phyloP scores from a whole-genome alignment of 2,888 invertebrate species.

The Phalangium opilio region DNA sequence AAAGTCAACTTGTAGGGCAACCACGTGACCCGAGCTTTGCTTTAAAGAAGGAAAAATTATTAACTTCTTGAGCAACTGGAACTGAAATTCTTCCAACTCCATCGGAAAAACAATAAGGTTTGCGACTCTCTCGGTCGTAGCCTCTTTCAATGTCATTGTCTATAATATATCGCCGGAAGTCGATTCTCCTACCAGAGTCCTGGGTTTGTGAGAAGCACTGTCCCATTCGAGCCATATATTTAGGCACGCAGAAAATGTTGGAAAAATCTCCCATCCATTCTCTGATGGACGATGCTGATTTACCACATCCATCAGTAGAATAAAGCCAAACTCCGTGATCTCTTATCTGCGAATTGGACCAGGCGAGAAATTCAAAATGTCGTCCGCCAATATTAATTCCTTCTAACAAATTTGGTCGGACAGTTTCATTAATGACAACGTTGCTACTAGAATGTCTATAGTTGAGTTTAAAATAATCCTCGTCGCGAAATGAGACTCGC shows the following conservation, averaged over 20 bases:
- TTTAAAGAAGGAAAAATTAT: too few species aligned
- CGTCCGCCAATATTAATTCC: slow-evolving; percentile 14
- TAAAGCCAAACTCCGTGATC: slow-evolving; percentile 22
- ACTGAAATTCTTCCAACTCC: slow-evolving; percentile 19
- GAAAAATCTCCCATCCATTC: slow-evolving; percentile 20
- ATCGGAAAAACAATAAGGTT: slow-evolving; percentile 18
- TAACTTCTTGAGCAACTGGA: too few species aligned
- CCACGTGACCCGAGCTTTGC: too few species aligned
- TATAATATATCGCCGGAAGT: too few species aligned
- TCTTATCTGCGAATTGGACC: slow-evolving; percentile 21
- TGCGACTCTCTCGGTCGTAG: too few species aligned
- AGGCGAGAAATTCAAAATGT: slow-evolving; percentile 19
- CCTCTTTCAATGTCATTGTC: too few species aligned
- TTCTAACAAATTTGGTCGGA: slow-evolving; percentile 4
- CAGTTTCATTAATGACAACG: slow-evolving; percentile 5
- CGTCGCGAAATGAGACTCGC: slow-evolving; percentile 16
- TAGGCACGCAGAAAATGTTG: slow-evolving; percentile 17
- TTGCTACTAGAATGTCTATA: slow-evolving; percentile 6
- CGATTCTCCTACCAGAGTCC: too few species aligned
- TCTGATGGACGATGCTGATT: slow-evolving; percentile 14
- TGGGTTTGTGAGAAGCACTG: slow-evolving; percentile 22
- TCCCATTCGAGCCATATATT: slow-evolving; percentile 22
- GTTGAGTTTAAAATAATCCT: slow-evolving; percentile 11
- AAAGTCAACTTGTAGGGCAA: too few species aligned
- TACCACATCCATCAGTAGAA: slow-evolving; percentile 9